Evolutionary conservation across 2,888 invertebrate genomes (phyloP), one percentile per base, ranked within the genome.

Genomic region (Palloptera scutellata): DNA sequence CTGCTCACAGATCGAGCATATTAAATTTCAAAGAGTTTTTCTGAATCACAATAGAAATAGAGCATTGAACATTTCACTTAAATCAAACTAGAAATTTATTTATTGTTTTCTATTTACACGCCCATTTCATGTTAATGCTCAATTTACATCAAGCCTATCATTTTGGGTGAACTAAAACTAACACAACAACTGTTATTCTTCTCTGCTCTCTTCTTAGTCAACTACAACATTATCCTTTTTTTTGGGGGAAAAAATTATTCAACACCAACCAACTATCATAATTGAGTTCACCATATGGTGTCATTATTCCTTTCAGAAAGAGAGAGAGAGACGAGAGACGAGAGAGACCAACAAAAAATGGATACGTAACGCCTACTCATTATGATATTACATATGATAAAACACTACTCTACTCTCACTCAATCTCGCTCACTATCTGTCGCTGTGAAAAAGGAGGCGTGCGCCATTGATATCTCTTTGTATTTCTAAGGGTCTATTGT

Each of bases 331-430:
- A 57, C 10, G 1, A 42, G 6, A 45, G n/a, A 54, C 11, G 15
- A 8, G 4, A 43, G 54, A 12, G 17, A 17, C 15, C 51, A 65
- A 55, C 4, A 48, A 9, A 19, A 51, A 65, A 67, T 67, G 67
- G 64, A 69, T 70, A 54, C 59, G 65, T 55, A 30, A 69, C 70
- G 70, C 71, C 69, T 60, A 52, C 63, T 57, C 68, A 71, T 64
- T 69, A 64, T 64, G 69, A 69, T 69, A 62, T 69, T 63, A 60
- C 63, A 70, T 65, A 52, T 66, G 66, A 69, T 66, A 67, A 68
- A 20, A n/a, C 60, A 61, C 61, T 61, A 43, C 60, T 15, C n/a
- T 6, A 12, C 68, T n/a, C n/a, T n/a, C n/a, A n/a, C n/a, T n/a
- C n/a, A n/a, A n/a, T n/a, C n/a, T n/a, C n/a, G n/a, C n/a, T n/a